Conservation (phyloP, 2,888 invertebrate genomes). For the Siphlonurus alternatus region DNA sequence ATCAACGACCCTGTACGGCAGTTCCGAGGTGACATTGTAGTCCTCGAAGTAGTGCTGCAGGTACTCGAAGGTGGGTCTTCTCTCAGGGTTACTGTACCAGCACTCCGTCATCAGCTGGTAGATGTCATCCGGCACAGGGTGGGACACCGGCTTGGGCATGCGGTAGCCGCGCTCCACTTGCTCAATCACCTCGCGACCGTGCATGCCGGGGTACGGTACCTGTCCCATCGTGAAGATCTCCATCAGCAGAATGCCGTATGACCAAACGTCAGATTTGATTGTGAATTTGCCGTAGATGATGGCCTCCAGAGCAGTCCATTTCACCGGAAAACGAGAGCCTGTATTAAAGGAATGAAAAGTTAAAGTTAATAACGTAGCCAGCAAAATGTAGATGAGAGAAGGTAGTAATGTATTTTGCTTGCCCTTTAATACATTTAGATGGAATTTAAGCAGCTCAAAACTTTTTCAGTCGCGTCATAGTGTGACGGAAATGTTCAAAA, state of each 20-base stretch:
- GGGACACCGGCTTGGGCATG: conserved; percentile 33
- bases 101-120: conserved; percentile 37
- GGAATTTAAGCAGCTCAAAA: too few relatives aligned
- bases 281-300: conserved; percentile 34
- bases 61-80: conserved; percentile 47
- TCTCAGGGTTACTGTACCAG: conserved; percentile 34
- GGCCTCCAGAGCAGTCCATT: conserved; percentile 37
- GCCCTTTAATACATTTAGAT: too few relatives aligned
- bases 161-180: conserved; percentile 37
- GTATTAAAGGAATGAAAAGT: too few relatives aligned
- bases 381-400: too few relatives aligned
- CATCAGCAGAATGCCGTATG: conserved; percentile 32
- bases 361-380: too few relatives aligned
- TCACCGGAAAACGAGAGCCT: conserved; percentile 41
- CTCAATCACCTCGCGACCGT: conserved; percentile 36
- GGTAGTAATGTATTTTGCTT: too few relatives aligned
- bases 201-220: conserved; percentile 40
- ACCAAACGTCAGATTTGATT: conserved; percentile 44
- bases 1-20: conserved; percentile 92
- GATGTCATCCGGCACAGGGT: conserved; percentile 32
- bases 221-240: conserved; percentile 34
- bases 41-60: conserved; percentile 93
- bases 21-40: conserved; percentile 91
- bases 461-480: too few relatives aligned
- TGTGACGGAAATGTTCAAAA: too few relatives aligned